A percentile compares a stretch with the other conserved stretches of the same genome.
These are phyloP conservation scores for Agonopterix heracliana DNA, from an alignment of 2,888 invertebrate species.

Conservation along the genomic window DNA sequence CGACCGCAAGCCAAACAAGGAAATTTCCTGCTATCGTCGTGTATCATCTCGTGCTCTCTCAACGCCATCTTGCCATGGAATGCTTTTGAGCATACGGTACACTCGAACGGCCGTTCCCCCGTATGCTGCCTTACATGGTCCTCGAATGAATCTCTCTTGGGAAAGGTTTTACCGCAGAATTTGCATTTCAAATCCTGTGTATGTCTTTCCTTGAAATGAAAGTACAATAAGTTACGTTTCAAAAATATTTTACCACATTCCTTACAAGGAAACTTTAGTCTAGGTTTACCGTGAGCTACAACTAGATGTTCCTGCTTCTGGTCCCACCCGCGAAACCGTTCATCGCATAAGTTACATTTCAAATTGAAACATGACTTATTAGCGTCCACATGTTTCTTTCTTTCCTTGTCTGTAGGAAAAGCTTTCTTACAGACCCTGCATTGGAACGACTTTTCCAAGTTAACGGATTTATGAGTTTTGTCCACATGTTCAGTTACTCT, in stretches of 20 bases:
- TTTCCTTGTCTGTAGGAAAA: slow-evolving; percentile 20
- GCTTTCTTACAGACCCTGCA: slow-evolving; percentile 13
- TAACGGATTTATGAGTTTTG: slow-evolving; percentile 14
- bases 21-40: slow-evolving; percentile 57
- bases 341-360: slow-evolving; percentile 19
- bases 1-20: slow-evolving; percentile 49
- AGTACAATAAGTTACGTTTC: slow-evolving; percentile 46
- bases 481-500: slow-evolving; percentile 8
- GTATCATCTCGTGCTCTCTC: slow-evolving; percentile 62
- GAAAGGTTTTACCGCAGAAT: slow-evolving; percentile 55
- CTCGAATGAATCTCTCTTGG: slow-evolving; percentile 43
- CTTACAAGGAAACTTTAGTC: neutral
- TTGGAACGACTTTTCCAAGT: neutral
- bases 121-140: slow-evolving; percentile 73
- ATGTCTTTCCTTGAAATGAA: slow-evolving; percentile 48
- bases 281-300: slow-evolving; percentile 37
- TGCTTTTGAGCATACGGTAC: slow-evolving; percentile 63
- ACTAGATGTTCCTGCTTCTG: slow-evolving; percentile 20
- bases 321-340: slow-evolving; percentile 21
- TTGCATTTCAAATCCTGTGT: slow-evolving; percentile 55
- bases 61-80: slow-evolving; percentile 60
- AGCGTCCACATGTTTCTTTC: slow-evolving; percentile 19
- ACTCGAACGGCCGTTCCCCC: slow-evolving; percentile 65
- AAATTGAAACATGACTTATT: slow-evolving; percentile 19
- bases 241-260: slow-evolving; percentile 48